Evolutionary conservation across 2,113 vertebrate genomes (phyloP).

Genomic region (Tachysurus fulvidraco): DNA sequence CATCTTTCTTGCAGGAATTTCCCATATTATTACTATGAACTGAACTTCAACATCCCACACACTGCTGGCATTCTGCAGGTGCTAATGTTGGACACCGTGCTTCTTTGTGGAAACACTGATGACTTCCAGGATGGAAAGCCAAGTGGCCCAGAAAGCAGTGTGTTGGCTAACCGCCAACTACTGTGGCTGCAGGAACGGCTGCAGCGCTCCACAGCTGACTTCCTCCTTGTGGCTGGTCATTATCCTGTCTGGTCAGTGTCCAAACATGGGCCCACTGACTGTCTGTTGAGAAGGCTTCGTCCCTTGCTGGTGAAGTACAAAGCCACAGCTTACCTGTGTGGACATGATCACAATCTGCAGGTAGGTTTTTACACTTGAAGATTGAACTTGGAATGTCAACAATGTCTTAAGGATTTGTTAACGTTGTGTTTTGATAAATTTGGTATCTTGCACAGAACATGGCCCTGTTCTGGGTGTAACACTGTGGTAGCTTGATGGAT

Average conservation of each 20-base stretch:
- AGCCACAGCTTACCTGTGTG: slow-evolving; percentile 84
- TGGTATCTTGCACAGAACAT: neutral
- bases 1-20: slow-evolving; percentile 73
- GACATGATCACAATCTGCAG: slow-evolving; percentile 92
- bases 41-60: slow-evolving; percentile 78
- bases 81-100: slow-evolving; percentile 86
- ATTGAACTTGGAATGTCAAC: neutral
- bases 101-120: slow-evolving; percentile 82
- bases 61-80: slow-evolving; percentile 77
- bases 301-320: slow-evolving; percentile 79
- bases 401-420: neutral
- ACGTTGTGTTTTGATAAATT: neutral
- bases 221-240: slow-evolving; percentile 85
- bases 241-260: slow-evolving; percentile 92
- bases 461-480: neutral
- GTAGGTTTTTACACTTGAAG: slow-evolving; percentile 58
- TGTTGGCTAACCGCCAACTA: slow-evolving; percentile 76
- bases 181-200: slow-evolving; percentile 81
- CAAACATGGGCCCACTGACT: slow-evolving; percentile 84
- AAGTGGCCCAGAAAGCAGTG: slow-evolving; percentile 52
- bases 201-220: slow-evolving; percentile 77
- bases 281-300: slow-evolving; percentile 75
- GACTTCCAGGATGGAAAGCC: slow-evolving; percentile 77
- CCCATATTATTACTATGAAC: slow-evolving; percentile 83
- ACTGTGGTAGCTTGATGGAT: neutral